Conservation (phyloP, 2,888 invertebrate genomes). For the Campopleginae sp. region DNA sequence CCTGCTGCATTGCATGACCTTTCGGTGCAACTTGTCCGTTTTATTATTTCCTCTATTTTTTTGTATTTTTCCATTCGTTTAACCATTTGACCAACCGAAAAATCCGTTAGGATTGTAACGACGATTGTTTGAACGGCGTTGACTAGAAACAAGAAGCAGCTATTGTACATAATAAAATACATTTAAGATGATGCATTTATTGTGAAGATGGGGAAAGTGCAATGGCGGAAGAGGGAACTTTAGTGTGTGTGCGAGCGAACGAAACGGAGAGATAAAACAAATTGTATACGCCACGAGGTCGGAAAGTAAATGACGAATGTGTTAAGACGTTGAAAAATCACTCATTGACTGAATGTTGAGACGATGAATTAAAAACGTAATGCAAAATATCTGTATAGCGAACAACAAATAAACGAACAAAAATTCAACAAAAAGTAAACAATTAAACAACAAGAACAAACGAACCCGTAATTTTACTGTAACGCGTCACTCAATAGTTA, state of each 20-base stretch:
- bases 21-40: constrained; percentile 75
- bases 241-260: constrained; percentile 23
- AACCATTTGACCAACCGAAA: constrained; percentile 73
- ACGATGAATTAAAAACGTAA: constrained; percentile 68
- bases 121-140: constrained; percentile 66
- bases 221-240: constrained; percentile 78
- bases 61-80: constrained; percentile 46
- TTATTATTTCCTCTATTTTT: neutral
- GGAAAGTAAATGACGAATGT: constrained; percentile 65
- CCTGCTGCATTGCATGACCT: constrained; percentile 64
- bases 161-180: constrained; percentile 75
- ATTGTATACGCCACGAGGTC: constrained; percentile 69
- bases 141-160: constrained; percentile 66
- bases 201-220: constrained; percentile 83
- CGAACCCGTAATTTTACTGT: constrained; percentile 69
- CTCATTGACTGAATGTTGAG: constrained; percentile 74
- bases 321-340: constrained; percentile 60
- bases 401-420: constrained; percentile 72
- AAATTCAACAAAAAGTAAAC: constrained; percentile 52
- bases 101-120: constrained; percentile 70
- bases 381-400: constrained; percentile 74
- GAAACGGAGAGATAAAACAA: constrained; percentile 60
- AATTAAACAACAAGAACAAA: constrained; percentile 68
- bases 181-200: constrained; percentile 82
- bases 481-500: constrained; percentile 80